phyloP scores from a whole-genome alignment of 2,888 invertebrate genomes.

The Epinotia bilunana region DNA sequence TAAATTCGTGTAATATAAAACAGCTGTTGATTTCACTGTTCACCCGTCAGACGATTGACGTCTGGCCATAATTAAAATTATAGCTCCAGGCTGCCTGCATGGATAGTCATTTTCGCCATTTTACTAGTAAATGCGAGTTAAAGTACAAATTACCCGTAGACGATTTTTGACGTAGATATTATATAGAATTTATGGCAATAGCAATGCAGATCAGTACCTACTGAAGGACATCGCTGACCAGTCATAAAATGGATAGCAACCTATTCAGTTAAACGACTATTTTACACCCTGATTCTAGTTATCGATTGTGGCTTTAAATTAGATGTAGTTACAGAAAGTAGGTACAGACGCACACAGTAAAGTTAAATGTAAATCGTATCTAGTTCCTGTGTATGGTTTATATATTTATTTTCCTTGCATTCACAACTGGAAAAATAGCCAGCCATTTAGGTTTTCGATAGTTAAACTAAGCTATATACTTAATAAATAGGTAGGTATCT shows the following conservation, averaged over 20 bases:
- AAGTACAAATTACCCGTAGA: too few species aligned
- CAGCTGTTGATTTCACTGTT: conserved; percentile 12
- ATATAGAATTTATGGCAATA: background rate
- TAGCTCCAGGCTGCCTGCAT: background rate
- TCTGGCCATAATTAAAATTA: conserved; percentile 1
- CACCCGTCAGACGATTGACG: background rate
- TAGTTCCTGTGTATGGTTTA: too few species aligned
- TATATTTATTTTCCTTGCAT: too few species aligned
- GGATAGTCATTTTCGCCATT: background rate
- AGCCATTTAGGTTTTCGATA: too few species aligned
- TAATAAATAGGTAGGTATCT: too few species aligned
- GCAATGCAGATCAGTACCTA: background rate
- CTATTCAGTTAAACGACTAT: background rate
- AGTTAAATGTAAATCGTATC: background rate
- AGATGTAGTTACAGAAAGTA: background rate
- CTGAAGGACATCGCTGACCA: background rate
- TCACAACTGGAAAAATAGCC: too few species aligned
- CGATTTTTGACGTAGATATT: too few species aligned
- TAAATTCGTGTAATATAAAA: conserved; percentile 5
- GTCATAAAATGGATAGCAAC: background rate
- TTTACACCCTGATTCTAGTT: background rate
- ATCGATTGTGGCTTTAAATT: background rate
- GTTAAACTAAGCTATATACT: too few species aligned
- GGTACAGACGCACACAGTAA: background rate
- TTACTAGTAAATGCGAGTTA: background rate